These are phyloP conservation scores for Romanogobio albipinnatus DNA, from an alignment of 2,113 vertebrate genomes.

Conservation along the genomic window DNA sequence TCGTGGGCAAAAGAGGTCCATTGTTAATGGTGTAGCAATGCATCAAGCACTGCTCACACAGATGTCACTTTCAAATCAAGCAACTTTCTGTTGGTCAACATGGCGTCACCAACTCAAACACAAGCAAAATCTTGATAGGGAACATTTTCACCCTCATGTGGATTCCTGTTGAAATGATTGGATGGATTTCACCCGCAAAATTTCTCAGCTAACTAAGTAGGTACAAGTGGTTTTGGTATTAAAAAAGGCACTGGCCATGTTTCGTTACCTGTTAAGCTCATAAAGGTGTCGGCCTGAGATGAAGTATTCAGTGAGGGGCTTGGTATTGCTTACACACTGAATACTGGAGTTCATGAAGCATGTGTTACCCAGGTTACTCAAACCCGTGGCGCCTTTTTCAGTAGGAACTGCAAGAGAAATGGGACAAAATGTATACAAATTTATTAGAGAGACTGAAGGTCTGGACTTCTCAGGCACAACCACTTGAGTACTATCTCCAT, in stretches of 20 bases:
- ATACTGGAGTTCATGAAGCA: slow-evolving; percentile 99
- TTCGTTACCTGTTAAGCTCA: slow-evolving; percentile 92
- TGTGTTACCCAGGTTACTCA: slow-evolving; percentile 98
- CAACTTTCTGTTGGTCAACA: background rate
- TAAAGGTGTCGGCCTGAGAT: slow-evolving; percentile 97
- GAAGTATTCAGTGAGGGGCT: slow-evolving; percentile 94
- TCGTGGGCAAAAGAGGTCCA: too few relatives aligned
- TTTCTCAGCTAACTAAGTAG: background rate
- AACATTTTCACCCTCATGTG: background rate
- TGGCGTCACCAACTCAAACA: background rate
- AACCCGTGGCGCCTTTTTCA: slow-evolving; percentile 96
- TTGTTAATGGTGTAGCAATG: too few relatives aligned
- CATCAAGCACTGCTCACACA: background rate
- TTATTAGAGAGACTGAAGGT: background rate
- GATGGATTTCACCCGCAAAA: background rate
- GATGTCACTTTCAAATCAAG: background rate
- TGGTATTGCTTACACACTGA: slow-evolving; percentile 98
- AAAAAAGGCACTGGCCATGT: background rate
- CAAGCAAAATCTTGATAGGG: background rate
- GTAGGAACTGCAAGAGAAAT: slow-evolving; percentile 83
- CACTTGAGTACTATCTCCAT: background rate
- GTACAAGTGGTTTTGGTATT: background rate
- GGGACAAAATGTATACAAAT: background rate
- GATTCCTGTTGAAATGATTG: background rate
- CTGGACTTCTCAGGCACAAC: background rate